Conservation (phyloP, 2,888 invertebrate genomes). For the Lycophotia porphyrea region DNA sequence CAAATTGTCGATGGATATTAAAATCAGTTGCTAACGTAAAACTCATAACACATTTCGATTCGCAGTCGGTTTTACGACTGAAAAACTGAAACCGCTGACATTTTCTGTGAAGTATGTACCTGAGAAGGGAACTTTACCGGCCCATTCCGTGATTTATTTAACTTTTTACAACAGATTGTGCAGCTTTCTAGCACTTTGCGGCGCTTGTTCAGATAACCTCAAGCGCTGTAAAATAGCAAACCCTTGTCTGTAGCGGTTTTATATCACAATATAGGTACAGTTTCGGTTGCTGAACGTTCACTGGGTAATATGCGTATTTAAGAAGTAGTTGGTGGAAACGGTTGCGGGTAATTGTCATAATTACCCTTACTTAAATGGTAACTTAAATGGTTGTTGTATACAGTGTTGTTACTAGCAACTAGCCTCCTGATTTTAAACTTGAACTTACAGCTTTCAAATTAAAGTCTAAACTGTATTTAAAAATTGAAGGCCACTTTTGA, state of each 20-base stretch:
- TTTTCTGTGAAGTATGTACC: constrained; percentile 16
- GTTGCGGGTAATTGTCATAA: constrained; percentile 30
- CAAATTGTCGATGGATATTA: neutral
- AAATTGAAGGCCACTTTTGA: neutral
- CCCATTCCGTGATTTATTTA: constrained; percentile 33
- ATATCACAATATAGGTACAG: neutral
- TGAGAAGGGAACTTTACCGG: constrained; percentile 9
- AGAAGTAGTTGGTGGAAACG: constrained; percentile 3
- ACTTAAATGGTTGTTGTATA: constrained; percentile 6
- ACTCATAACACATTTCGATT: neutral
- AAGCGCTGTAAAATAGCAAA: constrained; percentile 12
- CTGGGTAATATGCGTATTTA: neutral
- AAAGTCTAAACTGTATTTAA: neutral
- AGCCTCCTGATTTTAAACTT: neutral
- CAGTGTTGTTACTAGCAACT: constrained; percentile 23
- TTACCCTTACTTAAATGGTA: neutral
- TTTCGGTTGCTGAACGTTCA: neutral
- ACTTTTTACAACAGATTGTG: constrained; percentile 28
- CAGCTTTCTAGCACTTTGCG: constrained; percentile 31
- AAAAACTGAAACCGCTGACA: constrained; percentile 4
- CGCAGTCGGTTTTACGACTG: neutral
- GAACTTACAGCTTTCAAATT: neutral
- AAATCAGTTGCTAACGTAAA: neutral
- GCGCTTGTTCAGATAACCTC: constrained; percentile 17
- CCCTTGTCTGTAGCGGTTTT: neutral